phyloP scores from a whole-genome alignment of 2,888 invertebrate genomes.

The Apodemia duryi region DNA sequence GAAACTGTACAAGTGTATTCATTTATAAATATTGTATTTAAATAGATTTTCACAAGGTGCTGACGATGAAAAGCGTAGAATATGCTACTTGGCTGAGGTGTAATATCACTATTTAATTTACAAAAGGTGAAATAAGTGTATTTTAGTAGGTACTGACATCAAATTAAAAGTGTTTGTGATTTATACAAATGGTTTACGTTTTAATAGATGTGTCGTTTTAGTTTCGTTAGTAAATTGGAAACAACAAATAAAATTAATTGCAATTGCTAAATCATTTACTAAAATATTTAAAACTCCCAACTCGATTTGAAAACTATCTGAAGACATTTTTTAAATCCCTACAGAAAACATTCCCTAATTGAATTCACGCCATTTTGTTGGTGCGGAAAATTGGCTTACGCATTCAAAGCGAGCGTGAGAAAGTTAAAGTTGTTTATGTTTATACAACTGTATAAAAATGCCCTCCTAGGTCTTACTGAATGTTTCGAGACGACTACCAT shows the following conservation, averaged over 20 bases:
- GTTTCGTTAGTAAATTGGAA: neutral
- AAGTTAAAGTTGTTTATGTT: conserved; percentile 46
- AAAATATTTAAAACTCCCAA: neutral
- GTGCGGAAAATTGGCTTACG: conserved; percentile 69
- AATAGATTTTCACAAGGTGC: too few relatives aligned
- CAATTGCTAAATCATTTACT: neutral
- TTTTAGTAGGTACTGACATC: too few relatives aligned
- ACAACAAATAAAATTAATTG: too few relatives aligned
- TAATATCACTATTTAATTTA: too few relatives aligned
- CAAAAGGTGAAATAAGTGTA: too few relatives aligned
- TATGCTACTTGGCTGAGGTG: too few relatives aligned
- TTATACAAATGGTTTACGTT: too few relatives aligned
- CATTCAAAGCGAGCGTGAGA: conserved; percentile 69
- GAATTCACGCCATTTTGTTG: conserved; percentile 71
- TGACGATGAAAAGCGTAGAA: too few relatives aligned
- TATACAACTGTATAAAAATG: conserved; percentile 3
- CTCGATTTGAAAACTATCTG: neutral
- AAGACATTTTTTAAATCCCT: neutral
- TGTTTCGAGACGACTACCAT: conserved; percentile 18
- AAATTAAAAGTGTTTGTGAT: too few relatives aligned
- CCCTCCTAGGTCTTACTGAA: neutral
- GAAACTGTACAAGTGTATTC: too few relatives aligned
- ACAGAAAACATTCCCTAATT: conserved; percentile 46
- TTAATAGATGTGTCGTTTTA: too few relatives aligned
- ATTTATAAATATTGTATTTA: too few relatives aligned